Evolutionary conservation across 1,140 invertebrate genomes (phyloP).

Genomic region (Drosophila watanabei): DNA sequence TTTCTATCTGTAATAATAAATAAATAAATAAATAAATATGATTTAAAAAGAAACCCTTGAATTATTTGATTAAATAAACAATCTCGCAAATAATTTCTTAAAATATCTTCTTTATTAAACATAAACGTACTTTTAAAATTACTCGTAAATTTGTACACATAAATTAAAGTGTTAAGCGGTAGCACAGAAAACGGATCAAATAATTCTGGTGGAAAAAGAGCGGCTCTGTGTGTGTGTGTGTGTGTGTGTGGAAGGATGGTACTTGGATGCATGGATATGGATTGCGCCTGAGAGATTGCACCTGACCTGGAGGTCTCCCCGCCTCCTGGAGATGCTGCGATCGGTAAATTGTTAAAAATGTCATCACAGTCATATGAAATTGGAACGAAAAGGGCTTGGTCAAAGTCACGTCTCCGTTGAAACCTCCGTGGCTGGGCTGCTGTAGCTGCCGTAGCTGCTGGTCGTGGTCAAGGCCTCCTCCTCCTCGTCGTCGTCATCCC

Average conservation of each 20-base stretch:
- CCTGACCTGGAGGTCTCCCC: slow-evolving; percentile 8
- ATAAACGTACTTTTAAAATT: slow-evolving; percentile 60
- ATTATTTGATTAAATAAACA: too few species aligned
- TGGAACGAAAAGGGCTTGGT: slow-evolving; percentile 49
- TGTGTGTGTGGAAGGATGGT: slow-evolving; percentile 22
- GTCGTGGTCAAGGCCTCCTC: slow-evolving; percentile 18
- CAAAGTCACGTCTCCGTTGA: slow-evolving; percentile 48
- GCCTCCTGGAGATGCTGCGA: slow-evolving; percentile 57
- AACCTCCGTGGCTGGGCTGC: slow-evolving; percentile 14
- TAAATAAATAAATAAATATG: too few species aligned
- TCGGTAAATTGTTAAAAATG: slow-evolving; percentile 79
- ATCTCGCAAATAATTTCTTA: slow-evolving; percentile 30
- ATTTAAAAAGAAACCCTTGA: too few species aligned
- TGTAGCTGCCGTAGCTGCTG: slow-evolving; percentile 1
- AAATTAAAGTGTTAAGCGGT: slow-evolving; percentile 60
- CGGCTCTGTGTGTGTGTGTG: slow-evolving; percentile 10
- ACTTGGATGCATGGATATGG: slow-evolving; percentile 29
- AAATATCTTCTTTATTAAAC: slow-evolving; percentile 68
- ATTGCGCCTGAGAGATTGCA: slow-evolving; percentile 64
- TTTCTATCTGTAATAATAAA: too few species aligned
- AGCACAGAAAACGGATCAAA: slow-evolving; percentile 43
- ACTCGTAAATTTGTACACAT: slow-evolving; percentile 77
- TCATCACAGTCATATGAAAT: slow-evolving; percentile 84
- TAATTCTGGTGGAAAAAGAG: slow-evolving; percentile 19
- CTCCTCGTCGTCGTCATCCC: slow-evolving; percentile 16